phyloP scores from a whole-genome alignment of 2,797 vertebrate species.

The Halcyon badia region DNA sequence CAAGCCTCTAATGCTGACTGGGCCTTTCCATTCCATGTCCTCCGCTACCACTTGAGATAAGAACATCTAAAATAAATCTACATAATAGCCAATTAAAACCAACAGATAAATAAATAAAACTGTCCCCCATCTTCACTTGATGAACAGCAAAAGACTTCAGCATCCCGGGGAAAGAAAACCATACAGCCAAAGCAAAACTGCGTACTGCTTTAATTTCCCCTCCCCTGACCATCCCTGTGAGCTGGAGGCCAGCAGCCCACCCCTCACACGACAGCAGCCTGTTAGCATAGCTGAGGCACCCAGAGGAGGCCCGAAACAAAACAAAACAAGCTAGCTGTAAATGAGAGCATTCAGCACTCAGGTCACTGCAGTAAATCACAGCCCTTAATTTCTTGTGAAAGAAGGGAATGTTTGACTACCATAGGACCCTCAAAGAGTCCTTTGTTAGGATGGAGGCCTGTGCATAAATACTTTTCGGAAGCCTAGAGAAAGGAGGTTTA shows the following conservation, averaged over 20 bases:
- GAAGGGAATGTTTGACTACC: slow-evolving; percentile 4
- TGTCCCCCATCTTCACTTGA: neutral
- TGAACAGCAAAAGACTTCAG: neutral
- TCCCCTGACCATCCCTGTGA: neutral
- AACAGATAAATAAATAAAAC: neutral
- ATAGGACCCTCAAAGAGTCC: slow-evolving; percentile 25
- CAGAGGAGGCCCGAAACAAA: neutral
- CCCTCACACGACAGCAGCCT: neutral
- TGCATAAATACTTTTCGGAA: slow-evolving; percentile 41
- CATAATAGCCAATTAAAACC: neutral
- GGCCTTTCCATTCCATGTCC: neutral
- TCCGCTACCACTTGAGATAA: neutral
- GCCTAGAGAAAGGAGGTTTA: slow-evolving; percentile 7
- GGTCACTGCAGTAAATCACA: slow-evolving; percentile 36
- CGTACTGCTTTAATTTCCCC: neutral
- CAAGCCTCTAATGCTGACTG: too few species aligned
- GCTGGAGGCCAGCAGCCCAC: neutral
- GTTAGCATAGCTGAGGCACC: neutral
- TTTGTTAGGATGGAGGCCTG: slow-evolving; percentile 18
- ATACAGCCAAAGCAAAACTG: neutral
- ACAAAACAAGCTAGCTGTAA: neutral
- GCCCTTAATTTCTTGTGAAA: slow-evolving; percentile 49
- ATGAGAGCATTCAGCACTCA: neutral
- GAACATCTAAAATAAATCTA: neutral
- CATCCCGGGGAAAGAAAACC: neutral